Percentiles rank a stretch among this genome's conserved stretches.
Evolutionary conservation across 1,140 invertebrate genomes (phyloP).

Genomic region (Euwallacea fornicatus): DNA sequence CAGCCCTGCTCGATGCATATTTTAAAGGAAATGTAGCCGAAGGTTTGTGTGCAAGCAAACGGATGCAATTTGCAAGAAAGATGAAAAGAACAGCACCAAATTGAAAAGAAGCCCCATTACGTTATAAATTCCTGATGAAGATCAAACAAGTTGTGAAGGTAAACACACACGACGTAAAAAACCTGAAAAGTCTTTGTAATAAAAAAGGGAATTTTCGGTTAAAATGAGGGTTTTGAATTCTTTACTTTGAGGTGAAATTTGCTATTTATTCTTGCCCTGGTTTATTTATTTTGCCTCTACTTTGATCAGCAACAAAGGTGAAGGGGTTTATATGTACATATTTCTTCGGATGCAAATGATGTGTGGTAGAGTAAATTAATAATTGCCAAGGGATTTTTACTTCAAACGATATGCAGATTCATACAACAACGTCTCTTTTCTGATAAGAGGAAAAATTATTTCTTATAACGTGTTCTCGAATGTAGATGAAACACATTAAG

Average conservation of each 20-base stretch:
- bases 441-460: too few species aligned
- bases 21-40: constrained; percentile 36
- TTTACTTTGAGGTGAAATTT: neutral
- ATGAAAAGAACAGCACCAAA: constrained; percentile 44
- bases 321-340: too few species aligned
- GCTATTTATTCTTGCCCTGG: too few species aligned
- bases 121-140: constrained; percentile 42
- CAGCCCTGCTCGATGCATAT: constrained; percentile 39
- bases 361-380: too few species aligned
- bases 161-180: constrained; percentile 23
- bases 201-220: constrained; percentile 24
- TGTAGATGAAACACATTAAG: too few species aligned
- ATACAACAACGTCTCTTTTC: too few species aligned
- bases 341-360: too few species aligned
- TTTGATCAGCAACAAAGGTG: too few species aligned
- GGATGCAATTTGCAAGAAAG: constrained; percentile 42
- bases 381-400: too few species aligned
- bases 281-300: too few species aligned
- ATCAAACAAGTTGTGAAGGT: constrained; percentile 29
- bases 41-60: constrained; percentile 41
- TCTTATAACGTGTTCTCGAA: too few species aligned
- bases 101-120: constrained; percentile 45
- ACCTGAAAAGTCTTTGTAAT: constrained; percentile 13
- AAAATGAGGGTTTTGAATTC: constrained; percentile 16
- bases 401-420: too few species aligned